phyloP scores from a whole-genome alignment of 2,888 invertebrate species.

The Adelognathus sp. region DNA sequence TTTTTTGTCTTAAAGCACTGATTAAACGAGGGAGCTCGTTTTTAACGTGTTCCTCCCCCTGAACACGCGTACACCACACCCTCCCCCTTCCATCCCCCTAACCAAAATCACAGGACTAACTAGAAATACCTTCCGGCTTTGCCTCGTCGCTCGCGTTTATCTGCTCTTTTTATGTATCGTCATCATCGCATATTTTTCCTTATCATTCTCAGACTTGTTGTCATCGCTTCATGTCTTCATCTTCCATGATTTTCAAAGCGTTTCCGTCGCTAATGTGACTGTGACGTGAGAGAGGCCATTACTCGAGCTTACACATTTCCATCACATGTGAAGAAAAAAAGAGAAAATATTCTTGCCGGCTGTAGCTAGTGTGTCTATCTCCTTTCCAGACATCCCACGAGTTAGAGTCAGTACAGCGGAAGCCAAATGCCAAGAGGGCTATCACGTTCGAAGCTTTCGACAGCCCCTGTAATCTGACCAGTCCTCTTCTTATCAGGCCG shows the following conservation, averaged over 20 bases:
- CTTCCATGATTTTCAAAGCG: not conserved
- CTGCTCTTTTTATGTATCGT: too few species aligned
- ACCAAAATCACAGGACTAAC: conserved; percentile 81
- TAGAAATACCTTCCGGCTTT: conserved; percentile 76
- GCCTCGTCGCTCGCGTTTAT: conserved; percentile 62
- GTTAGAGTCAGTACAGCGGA: conserved; percentile 78
- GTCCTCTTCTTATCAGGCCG: conserved; percentile 74
- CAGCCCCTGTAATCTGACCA: conserved; percentile 74
- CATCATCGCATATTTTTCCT: too few species aligned
- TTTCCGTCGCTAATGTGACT: too few species aligned
- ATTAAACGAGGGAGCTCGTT: conserved; percentile 80
- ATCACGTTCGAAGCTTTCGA: conserved; percentile 79
- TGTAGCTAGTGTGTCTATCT: conserved; percentile 80
- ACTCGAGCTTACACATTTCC: too few species aligned
- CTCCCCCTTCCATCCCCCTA: conserved; percentile 78
- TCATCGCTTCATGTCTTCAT: too few species aligned
- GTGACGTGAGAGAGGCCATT: too few species aligned
- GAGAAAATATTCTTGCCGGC: conserved; percentile 72
- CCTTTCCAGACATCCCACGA: conserved; percentile 81
- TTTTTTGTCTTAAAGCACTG: conserved; percentile 79
- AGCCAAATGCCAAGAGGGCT: conserved; percentile 79
- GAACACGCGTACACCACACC: conserved; percentile 76
- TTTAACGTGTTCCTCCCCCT: conserved; percentile 79
- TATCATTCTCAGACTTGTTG: too few species aligned
- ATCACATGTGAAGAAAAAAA: too few species aligned